Evolutionary conservation across 37 sponge, comb jelly and placozoan genomes (phyloP).

Genomic region (Dysidea cf. avara): DNA sequence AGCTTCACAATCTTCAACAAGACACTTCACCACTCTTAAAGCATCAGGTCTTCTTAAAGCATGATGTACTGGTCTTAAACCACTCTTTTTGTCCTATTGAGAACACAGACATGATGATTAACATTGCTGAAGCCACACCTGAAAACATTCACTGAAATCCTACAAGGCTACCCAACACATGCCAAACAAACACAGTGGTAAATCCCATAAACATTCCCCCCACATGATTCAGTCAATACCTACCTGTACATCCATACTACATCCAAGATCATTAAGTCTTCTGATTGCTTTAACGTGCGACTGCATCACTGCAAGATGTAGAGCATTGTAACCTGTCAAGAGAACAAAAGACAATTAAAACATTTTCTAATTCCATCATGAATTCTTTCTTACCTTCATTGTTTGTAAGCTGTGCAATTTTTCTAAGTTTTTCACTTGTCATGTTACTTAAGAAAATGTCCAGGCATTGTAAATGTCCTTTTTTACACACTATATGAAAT

Average conservation of each 20-base stretch:
- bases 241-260: constrained; percentile 74
- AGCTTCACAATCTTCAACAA: constrained; percentile 55
- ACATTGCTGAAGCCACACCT: too few species aligned
- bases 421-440: constrained; percentile 36
- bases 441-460: too few species aligned
- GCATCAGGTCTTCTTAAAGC: too few species aligned
- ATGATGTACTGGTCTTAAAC: constrained; percentile 71
- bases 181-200: neutral
- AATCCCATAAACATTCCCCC: neutral
- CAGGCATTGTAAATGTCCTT: constrained; percentile 43
- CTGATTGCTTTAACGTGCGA: constrained; percentile 40
- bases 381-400: constrained; percentile 57
- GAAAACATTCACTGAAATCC: neutral
- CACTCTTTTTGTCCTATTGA: constrained; percentile 67
- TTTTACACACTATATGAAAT: constrained; percentile 61
- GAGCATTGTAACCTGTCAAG: too few species aligned
- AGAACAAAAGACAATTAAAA: too few species aligned
- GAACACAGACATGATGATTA: neutral
- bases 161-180: neutral
- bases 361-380: too few species aligned
- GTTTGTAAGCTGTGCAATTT: constrained; percentile 46
- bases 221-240: neutral
- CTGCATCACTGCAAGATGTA: constrained; percentile 57
- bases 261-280: constrained; percentile 60
- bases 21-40: constrained; percentile 40